Evolutionary conservation across 2,888 invertebrate genomes (phyloP).

Genomic region (Dinocampus coccinellae): DNA sequence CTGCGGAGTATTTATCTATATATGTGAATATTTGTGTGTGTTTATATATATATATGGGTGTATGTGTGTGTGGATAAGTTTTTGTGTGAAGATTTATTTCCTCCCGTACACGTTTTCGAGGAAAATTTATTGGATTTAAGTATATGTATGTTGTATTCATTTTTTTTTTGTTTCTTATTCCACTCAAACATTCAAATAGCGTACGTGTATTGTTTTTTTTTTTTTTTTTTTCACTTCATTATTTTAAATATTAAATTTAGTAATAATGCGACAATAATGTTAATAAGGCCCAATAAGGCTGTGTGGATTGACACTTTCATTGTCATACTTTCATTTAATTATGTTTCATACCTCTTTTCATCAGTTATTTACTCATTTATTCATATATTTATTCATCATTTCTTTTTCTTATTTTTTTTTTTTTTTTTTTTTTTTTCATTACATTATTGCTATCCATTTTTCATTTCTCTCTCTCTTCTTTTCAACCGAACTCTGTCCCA

Average conservation of each 20-base stretch:
- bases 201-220: constrained; percentile 55
- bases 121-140: constrained; percentile 23
- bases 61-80: neutral
- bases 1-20: constrained; percentile 24
- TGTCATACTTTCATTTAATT: constrained; percentile 42
- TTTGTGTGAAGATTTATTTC: constrained; percentile 31
- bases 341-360: no score
- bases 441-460: neutral
- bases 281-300: constrained; percentile 70
- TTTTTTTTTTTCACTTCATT: constrained; percentile 55
- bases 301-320: constrained; percentile 61
- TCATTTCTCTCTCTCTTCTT: neutral
- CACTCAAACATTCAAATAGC: constrained; percentile 58
- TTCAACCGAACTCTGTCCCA: constrained; percentile 1
- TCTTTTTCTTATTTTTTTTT: no score
- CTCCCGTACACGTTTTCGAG: constrained; percentile 35
- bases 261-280: constrained; percentile 67
- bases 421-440: neutral
- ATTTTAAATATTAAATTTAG: constrained; percentile 62
- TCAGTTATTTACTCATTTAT: no score
- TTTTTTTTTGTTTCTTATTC: constrained; percentile 49
- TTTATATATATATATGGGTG: no score
- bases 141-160: constrained; percentile 24
- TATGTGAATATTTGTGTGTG: no score
- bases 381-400: no score